Base-by-base conservation (phyloP, 2,888 invertebrate genomes). In the Kuschelorhynchus macadamiae region DNA sequence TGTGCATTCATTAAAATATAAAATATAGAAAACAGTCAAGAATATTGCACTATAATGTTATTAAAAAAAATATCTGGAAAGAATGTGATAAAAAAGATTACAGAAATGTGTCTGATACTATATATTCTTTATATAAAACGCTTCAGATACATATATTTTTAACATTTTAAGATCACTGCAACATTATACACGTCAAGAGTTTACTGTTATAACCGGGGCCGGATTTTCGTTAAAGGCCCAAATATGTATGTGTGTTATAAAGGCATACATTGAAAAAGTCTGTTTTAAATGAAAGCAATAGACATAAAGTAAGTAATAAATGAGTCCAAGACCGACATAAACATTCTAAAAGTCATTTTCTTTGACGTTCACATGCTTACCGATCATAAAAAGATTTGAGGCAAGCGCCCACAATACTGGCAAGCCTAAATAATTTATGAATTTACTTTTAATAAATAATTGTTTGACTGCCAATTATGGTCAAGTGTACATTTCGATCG, bases 341-440 rank as follows among this genome's bases (percentile, higher is more conserved):
- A 68, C 64, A 68, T 55, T 64, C 60, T 53, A 55, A 64, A 68
- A 49, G 68, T 55, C 52, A 63, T 64, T 68, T 68, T 59, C 53
- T 53, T 50, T 49, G 59, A 64, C 68, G 60, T 64, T 68, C 64
- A 68, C 59, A 64, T 59, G 63, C 59, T 47, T 68, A 55, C 68
- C 46, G 68, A 64, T 68, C 63, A 61, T 68, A 64, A 68, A 68
- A 60, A 41, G 36, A 60, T 56, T 63, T 63, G 53, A 52, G 53
- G 62, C 59, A 36, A 60, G 36, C 39, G 60, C 60, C 49, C 46
- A 57, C 57, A 47, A 46, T 16, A 33, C 16, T 16, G 3, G 2
- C 25, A 46, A 20, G 57, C 21, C 21, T 46, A 33, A 57, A 57
- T 57, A 57, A 57, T 47, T 47, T 57, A 57, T 33, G 21, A 33